Conservation (phyloP, 2,113 vertebrate genomes). For the Sebastes fasciatus region DNA sequence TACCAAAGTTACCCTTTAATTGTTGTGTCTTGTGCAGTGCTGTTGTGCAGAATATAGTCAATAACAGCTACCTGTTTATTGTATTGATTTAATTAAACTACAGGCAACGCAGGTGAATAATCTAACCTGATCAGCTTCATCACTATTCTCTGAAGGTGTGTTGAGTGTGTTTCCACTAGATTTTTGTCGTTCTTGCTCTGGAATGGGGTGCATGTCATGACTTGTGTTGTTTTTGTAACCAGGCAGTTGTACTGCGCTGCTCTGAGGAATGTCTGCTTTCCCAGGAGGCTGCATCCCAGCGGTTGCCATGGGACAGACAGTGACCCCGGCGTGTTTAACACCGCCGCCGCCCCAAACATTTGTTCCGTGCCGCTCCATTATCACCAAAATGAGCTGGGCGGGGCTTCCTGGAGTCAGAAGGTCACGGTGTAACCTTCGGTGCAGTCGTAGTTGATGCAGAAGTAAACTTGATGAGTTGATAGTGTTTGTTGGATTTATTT, state of each 20-base stretch:
- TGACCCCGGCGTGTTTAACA: slow-evolving; percentile 68
- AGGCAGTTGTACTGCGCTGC: slow-evolving; percentile 61
- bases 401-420: slow-evolving; percentile 12
- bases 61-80: background rate
- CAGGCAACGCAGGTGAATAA: background rate
- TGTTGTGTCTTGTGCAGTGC: background rate
- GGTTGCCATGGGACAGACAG: slow-evolving; percentile 65
- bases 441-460: background rate
- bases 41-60: background rate
- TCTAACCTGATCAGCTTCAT: slow-evolving; percentile 1
- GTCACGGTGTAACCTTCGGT: slow-evolving; percentile 29
- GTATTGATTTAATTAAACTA: background rate
- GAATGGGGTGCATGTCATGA: slow-evolving; percentile 78
- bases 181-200: slow-evolving; percentile 57
- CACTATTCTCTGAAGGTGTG: slow-evolving; percentile 30
- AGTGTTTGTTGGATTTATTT: background rate
- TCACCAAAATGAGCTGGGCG: slow-evolving; percentile 43
- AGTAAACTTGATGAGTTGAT: background rate
- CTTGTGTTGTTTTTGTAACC: slow-evolving; percentile 76
- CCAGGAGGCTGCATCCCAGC: slow-evolving; percentile 67
- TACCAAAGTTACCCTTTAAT: background rate
- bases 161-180: slow-evolving; percentile 40
- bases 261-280: slow-evolving; percentile 75
- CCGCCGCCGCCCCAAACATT: slow-evolving; percentile 58
- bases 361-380: slow-evolving; percentile 59